Percentiles rank a stretch among this genome's conserved stretches.
Evolutionary conservation across 2,113 vertebrate species (phyloP).

Genomic region (Ctenomys sociabilis): DNA sequence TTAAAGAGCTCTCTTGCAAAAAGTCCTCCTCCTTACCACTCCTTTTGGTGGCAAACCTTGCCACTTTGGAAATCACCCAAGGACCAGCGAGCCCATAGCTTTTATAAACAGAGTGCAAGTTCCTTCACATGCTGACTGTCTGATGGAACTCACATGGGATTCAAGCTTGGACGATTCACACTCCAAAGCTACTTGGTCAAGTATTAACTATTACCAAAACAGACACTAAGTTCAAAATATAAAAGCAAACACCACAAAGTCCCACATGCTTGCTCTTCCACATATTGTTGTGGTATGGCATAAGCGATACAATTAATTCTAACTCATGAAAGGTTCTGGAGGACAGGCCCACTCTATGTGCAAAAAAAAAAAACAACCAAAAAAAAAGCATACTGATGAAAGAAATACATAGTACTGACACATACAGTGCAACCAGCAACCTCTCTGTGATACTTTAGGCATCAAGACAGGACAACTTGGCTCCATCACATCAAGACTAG

Average conservation of each 20-base stretch:
- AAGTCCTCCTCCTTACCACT: not conserved
- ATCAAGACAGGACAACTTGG: not conserved
- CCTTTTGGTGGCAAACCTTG: constrained; percentile 47
- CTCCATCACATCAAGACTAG: constrained; percentile 1
- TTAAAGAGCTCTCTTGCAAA: constrained; percentile 52
- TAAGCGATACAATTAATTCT: constrained; percentile 17
- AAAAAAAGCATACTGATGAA: too few relatives aligned
- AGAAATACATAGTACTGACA: not conserved
- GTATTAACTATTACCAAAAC: constrained; percentile 46
- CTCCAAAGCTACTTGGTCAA: not conserved
- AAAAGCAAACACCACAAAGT: constrained; percentile 32
- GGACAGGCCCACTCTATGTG: not conserved
- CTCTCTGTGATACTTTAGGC: not conserved
- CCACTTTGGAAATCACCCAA: constrained; percentile 69
- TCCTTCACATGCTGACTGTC: constrained; percentile 62
- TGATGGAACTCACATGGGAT: constrained; percentile 56
- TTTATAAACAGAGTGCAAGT: constrained; percentile 59
- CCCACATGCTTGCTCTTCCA: constrained; percentile 3
- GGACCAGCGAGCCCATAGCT: constrained; percentile 54
- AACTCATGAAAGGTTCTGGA: not conserved
- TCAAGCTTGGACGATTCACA: constrained; percentile 32
- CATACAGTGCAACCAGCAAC: not conserved
- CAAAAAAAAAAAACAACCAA: not conserved
- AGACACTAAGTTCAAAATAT: constrained; percentile 24
- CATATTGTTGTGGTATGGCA: not conserved